Evolutionary conservation across 64 coral and sea anemone genomes (phyloP), one percentile per base, ranked within the genome.

Genomic region (Astreopora myriophthalma): DNA sequence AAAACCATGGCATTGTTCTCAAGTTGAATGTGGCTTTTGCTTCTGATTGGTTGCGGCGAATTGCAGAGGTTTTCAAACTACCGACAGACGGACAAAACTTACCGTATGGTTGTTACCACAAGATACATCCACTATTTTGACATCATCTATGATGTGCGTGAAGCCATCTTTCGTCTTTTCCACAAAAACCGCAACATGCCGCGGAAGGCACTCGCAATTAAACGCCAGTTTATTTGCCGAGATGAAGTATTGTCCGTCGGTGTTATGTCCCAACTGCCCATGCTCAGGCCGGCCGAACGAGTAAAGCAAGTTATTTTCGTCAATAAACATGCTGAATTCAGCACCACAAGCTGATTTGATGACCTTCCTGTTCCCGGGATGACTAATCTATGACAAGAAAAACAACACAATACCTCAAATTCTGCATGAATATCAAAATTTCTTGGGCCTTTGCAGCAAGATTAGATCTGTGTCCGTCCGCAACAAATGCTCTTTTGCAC

Each of bases 281-380:
- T 96, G 39, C 37, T 96, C 95, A 6, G 95, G 95, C 29, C 95
- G 89, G 14, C 95, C 95, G 40, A 96, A 96, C 36, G 95, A 96
- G 72, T 90, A 96, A 1, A 96, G 72, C 24, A 78, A 36, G 48
- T 87, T 90, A 34, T 90, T 70, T 69, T 96, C 95, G 72, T 96
- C 95, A 71, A 96, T 73, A 38, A 96, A 90, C 95, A 96, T 94
- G 71, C 95, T 96, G 52, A 96, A 96, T 34, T 96, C 95, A 25
- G 92, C 92, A 8, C 95, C 95, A 48, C 95, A 96, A 55, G 71
- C 17, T 34, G 93, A 73, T 57, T 96, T 96, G 13, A 26, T 62
- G 29, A 94, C 76, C 42, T 86, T 94, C 63, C 91, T 96, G 86
- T 90, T 94, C 20, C 80, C 88, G 64, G 95, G 95, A 71, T 96